A percentile compares a stretch with the other conserved stretches of the same genome.
Evolutionary conservation across 2,888 invertebrate genomes (phyloP).

Genomic region (Tetrapedia diversipes): DNA sequence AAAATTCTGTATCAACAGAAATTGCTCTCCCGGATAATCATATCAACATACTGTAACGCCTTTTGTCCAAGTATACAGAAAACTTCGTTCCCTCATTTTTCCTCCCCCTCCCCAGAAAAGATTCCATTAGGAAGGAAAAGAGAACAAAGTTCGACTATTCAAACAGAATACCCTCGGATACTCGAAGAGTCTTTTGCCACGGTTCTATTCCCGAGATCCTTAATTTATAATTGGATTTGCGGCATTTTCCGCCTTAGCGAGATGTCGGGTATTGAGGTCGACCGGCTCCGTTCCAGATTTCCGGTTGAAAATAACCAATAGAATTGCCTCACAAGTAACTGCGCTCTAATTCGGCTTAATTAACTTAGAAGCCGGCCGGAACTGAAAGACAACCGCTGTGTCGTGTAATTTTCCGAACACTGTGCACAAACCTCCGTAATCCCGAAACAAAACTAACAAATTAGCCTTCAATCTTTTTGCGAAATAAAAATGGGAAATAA

Average conservation of each 20-base stretch:
- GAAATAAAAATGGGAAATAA: no score
- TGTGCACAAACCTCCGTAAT: no score
- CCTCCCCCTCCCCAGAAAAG: not conserved
- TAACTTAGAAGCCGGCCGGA: constrained; percentile 22
- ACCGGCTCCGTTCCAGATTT: constrained; percentile 58
- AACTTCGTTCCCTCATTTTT: constrained; percentile 12
- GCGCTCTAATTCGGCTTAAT: constrained; percentile 50
- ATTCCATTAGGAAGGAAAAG: constrained; percentile 29
- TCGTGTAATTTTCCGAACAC: not conserved
- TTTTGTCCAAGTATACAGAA: not conserved
- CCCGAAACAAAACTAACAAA: no score
- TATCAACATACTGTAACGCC: not conserved
- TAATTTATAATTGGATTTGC: constrained; percentile 64
- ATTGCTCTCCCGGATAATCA: not conserved
- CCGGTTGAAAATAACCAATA: constrained; percentile 56
- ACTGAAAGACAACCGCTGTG: constrained; percentile 6
- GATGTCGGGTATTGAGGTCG: constrained; percentile 58
- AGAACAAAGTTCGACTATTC: constrained; percentile 52
- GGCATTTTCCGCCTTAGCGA: constrained; percentile 59
- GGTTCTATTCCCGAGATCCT: constrained; percentile 57
- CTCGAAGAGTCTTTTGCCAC: constrained; percentile 40
- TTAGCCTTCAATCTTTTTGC: no score
- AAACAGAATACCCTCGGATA: constrained; percentile 39
- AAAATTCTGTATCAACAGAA: not conserved
- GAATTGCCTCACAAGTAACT: constrained; percentile 46